Base-by-base conservation (phyloP, 2,797 vertebrate species). In the Lophius americanus region DNA sequence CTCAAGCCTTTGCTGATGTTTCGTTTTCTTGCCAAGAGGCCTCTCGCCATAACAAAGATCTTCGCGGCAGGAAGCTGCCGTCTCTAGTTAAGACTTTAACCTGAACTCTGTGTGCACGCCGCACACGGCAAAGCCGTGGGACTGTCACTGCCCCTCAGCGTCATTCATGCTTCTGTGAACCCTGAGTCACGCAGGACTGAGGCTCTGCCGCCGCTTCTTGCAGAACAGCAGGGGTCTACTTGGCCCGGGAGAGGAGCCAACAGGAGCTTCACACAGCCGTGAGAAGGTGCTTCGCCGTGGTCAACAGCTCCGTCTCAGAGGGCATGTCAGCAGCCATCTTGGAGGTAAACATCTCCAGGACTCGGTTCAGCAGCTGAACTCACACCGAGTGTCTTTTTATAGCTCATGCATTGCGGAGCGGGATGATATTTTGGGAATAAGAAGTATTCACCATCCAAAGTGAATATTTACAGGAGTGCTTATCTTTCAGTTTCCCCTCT, bases 291-390 rank as follows among this genome's bases (percentile, higher is more conserved):
- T 96, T 92, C 43, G 95, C 95, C 0, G 67, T 98, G 78, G 95
- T 99, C 62, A 99, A 99, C 92, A 96, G 96, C 88, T 98, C 98
- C 0, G 2, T 92, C 75, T 99, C 97, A 0, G 97, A 99, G 80
- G 98, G 98, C 66, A 99, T 99, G 98, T 98, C 97, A 0, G 96
- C 96, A 0, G 96, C 96, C 52, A 89, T 99, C 74, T 92, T 99
- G 77, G 98, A 99, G 97, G 98, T 98, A 91, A 88, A 68, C 55
- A 58, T 74, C 57, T 64, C 37, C 5, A 56, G 70, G 51, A n/a
- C 36, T 82, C 41, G 56, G 50, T 46, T 53, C 48, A 44, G 36
- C n/a, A 51, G 53, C 38, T 43, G n/a, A 49, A 58, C 23, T 50
- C 47, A 52, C 46, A 41, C 8, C 3, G 23, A 23, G 23, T 46